Evolutionary conservation across 1,140 invertebrate species (phyloP).

Genomic region (Vanessa atalanta): DNA sequence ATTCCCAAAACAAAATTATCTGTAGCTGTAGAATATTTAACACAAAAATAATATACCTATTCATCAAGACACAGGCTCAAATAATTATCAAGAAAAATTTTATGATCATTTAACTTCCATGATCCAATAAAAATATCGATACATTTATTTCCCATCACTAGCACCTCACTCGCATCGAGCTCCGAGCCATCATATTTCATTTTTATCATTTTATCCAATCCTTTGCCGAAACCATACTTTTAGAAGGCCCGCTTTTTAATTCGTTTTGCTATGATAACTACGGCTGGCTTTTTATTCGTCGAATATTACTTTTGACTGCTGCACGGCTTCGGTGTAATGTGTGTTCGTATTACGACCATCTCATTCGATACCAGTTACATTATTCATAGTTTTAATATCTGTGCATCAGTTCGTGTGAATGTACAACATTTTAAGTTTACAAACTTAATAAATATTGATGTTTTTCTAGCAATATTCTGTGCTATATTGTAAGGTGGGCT

Average conservation of each 20-base stretch:
- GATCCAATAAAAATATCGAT: conserved; percentile 20
- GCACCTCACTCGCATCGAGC: conserved; percentile 41
- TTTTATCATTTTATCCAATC: conserved; percentile 75
- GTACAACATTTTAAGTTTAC: no score
- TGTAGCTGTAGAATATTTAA: no score
- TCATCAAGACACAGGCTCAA: no score
- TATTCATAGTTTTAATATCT: no score
- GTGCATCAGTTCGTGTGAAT: no score
- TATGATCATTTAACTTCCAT: no score
- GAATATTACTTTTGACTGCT: conserved; percentile 67
- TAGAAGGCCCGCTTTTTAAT: conserved; percentile 67
- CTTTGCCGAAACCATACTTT: conserved; percentile 77
- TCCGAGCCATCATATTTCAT: conserved; percentile 68
- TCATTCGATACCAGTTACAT: conserved; percentile 32
- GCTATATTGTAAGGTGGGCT: no score
- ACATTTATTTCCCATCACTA: conserved; percentile 36
- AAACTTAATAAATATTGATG: no score
- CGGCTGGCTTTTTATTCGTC: conserved; percentile 57
- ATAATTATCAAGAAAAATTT: no score
- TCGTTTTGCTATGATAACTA: conserved; percentile 72
- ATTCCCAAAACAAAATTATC: no score
- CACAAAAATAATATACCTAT: no score
- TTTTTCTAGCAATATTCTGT: no score
- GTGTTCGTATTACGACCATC: conserved; percentile 24
- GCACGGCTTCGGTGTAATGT: conserved; percentile 52